Base-by-base conservation (phyloP, 2,888 invertebrate species). In the Hartigia nigra region DNA sequence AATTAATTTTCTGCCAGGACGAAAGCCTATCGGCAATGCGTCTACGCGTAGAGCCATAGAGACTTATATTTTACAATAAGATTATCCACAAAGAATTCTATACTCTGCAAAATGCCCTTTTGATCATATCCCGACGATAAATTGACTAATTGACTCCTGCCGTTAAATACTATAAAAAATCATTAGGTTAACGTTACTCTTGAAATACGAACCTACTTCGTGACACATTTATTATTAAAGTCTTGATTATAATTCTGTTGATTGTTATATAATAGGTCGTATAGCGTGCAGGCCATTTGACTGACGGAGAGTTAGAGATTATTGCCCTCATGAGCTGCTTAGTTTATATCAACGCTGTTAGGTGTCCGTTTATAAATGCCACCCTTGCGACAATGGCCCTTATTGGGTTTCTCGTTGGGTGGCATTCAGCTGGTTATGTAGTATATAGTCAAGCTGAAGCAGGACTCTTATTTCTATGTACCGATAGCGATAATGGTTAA, bases 1-100 rank as follows among this genome's bases (percentile, higher is more conserved):
- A 83, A 87, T 87, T 87, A 87, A 87, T 83, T 84, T 86, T 84
- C 55, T 55, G 55, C 55, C 23, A 55, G 55, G 9, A 1, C 23
- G 55, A 55, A 55, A 2, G 23, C 55, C 23, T 55, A 55, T 55
- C 55, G 55, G 55, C 55, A 23, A 23, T 55, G 55, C 55, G 23
- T 23, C 55, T 23, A 9, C 23, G 55, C 55, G 23, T 55, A 23
- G 55, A 23, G 55, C 23, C 55, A 23, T 2, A 9, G 55, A 23
- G 55, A 55, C 55, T 55, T 23, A 9, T 4, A 23, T 23, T 23
- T 23, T 23, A 55, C 55, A 23, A 23, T 9, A 23, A 9, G 9
- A 9, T 55, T 23, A 23, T 55, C 9, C 9, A 23, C 55, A 23
- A 37, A 37, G 1, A 55, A 23, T 23, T 55, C 9, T 23, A 2